phyloP scores from a whole-genome alignment of 2,888 invertebrate species.

The Ellobium chinense region DNA sequence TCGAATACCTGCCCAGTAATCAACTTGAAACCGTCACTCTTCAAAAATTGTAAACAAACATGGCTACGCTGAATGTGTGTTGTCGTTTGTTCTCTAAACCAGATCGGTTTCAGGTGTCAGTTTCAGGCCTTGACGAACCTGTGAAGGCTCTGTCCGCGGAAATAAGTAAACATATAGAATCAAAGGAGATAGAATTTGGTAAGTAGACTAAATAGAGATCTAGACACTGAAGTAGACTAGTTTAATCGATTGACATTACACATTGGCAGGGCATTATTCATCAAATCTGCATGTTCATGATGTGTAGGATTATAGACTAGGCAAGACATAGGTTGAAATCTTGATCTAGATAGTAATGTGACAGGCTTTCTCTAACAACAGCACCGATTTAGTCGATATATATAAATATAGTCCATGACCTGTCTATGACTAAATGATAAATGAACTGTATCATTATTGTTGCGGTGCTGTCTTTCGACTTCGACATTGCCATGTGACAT shows the following conservation, averaged over 20 bases:
- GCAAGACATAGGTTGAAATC: neutral
- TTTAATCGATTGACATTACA: neutral
- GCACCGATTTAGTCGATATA: no score
- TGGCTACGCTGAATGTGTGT: constrained; percentile 41
- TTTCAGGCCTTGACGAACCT: constrained; percentile 13
- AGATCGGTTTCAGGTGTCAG: constrained; percentile 35
- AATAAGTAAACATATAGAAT: constrained; percentile 31
- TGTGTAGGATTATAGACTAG: neutral
- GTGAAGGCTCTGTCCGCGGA: constrained; percentile 20
- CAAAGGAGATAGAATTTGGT: constrained; percentile 31
- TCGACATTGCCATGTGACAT: no score
- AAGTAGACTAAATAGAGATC: neutral
- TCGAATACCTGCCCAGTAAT: no score
- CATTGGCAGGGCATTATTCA: neutral
- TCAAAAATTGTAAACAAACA: constrained; percentile 7
- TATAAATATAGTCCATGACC: no score
- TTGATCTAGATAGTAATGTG: neutral
- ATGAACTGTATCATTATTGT: no score
- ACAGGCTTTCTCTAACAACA: no score
- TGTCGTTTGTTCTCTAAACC: constrained; percentile 6
- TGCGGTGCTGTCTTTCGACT: no score
- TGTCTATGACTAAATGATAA: no score
- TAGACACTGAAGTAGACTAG: neutral
- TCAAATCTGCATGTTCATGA: neutral
- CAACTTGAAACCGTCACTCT: neutral